Base-by-base conservation (phyloP, 1,140 invertebrate genomes). In the Belonocnema kinseyi region DNA sequence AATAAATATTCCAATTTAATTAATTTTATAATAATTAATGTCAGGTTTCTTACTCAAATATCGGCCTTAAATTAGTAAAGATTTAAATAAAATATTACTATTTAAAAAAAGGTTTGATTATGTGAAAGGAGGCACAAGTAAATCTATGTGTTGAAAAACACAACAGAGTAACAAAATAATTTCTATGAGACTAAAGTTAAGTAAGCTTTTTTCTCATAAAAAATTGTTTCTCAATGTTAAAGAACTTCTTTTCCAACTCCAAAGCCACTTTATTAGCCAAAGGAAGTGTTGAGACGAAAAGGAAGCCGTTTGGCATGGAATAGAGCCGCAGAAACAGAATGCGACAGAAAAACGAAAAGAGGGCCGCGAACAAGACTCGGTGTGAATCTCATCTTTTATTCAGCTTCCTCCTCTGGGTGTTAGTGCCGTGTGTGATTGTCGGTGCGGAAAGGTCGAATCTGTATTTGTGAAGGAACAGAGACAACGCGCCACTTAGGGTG, bases 351-450 rank as follows among this genome's bases (percentile, higher is more conserved):
- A 86, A 87, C 77, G 79, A 77, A 87, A 86, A 84, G 85, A 84
- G 81, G 73, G 85, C 86, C 85, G 87, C 85, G 87, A 86, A 88
- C 85, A 87, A 85, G 84, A 78, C 81, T 81, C 87, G 88, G 88
- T 89, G 89, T 89, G 89, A 90, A 89, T 87, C 89, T 90, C 89
- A 90, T 90, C 89, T 90, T 90, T 90, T 90, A 90, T 90, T 90
- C 89, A 90, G 83, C 72, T 77, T 21, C 76, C 75, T 76, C 80
- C 80, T 70, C 72, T 53, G 73, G 77, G 70, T 75, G 78, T 54
- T 75, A 70, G 74, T 76, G 50, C 76, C 76, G 82, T 75, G 82
- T 80, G 80, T 83, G 83, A 78, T 82, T 78, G 75, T 80, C 76
- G 77, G 78, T 78, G 78, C 73, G 56, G 78, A 80, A 77, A 75